These are phyloP conservation scores for Lampris megalopsis DNA, from an alignment of 2,113 vertebrate genomes.

Conservation along the genomic window DNA sequence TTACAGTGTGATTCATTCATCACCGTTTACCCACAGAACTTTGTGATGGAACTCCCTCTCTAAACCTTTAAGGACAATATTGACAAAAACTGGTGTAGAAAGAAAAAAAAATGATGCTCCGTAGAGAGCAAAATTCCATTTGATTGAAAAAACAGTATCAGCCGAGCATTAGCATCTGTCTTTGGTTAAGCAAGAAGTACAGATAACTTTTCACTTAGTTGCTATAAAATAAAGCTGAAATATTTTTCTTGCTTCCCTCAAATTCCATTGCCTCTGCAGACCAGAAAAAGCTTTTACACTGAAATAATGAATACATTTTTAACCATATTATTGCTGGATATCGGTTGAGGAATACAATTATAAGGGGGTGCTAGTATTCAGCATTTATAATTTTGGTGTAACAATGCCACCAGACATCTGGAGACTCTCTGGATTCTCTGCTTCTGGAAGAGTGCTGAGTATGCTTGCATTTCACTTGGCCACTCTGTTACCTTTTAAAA, in stretches of 20 bases:
- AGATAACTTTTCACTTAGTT: slow-evolving; percentile 81
- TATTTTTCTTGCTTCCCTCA: slow-evolving; percentile 77
- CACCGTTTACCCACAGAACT: background rate
- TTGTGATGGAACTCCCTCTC: slow-evolving; percentile 1
- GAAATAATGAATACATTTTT: background rate
- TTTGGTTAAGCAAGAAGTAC: slow-evolving; percentile 76
- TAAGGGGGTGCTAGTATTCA: slow-evolving; percentile 35
- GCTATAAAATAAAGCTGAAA: slow-evolving; percentile 55
- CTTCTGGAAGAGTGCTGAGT: slow-evolving; percentile 67
- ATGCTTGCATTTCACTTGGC: slow-evolving; percentile 76
- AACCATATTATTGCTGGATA: slow-evolving; percentile 10
- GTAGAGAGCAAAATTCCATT: slow-evolving; percentile 67
- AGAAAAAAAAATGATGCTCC: slow-evolving; percentile 62
- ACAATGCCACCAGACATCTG: slow-evolving; percentile 49
- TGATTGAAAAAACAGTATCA: slow-evolving; percentile 73
- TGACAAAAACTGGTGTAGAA: slow-evolving; percentile 42
- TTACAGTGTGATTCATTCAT: background rate
- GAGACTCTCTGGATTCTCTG: slow-evolving; percentile 55
- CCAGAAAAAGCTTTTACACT: slow-evolving; percentile 40
- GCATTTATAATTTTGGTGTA: slow-evolving; percentile 4
- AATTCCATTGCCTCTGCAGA: slow-evolving; percentile 70
- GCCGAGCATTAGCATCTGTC: slow-evolving; percentile 79
- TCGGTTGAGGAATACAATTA: slow-evolving; percentile 44
- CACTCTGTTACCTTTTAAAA: slow-evolving; percentile 78
- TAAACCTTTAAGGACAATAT: slow-evolving; percentile 29